Conservation (phyloP, 53 echinoderm and acorn worm genomes). For the Luidia sarsii region DNA sequence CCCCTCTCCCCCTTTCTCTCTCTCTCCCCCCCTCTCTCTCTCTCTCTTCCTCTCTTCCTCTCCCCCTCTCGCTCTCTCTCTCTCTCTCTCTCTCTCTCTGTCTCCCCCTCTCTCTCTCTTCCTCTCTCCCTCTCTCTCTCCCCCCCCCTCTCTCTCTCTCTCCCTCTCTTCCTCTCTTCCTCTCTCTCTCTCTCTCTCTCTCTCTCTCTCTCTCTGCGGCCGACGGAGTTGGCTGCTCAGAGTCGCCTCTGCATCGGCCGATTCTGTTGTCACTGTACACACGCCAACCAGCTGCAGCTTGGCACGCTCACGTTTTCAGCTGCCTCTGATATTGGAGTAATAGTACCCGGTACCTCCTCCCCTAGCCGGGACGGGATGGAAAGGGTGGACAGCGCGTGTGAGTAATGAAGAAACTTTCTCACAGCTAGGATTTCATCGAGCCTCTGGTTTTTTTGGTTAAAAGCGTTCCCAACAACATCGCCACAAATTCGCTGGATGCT, state of each 20-base stretch:
- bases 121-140: too few species aligned
- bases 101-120: too few species aligned
- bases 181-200: too few species aligned
- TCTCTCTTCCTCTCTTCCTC: too few species aligned
- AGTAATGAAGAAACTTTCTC: too few species aligned
- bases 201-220: not conserved
- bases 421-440: not conserved
- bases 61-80: too few species aligned
- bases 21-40: not conserved
- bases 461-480: conserved; percentile 16
- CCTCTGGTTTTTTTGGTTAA: not conserved
- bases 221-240: not conserved
- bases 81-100: too few species aligned
- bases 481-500: not conserved
- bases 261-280: conserved; percentile 20
- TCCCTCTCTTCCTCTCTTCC: not conserved
- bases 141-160: too few species aligned
- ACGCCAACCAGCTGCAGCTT: not conserved
- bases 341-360: not conserved
- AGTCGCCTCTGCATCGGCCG: not conserved
- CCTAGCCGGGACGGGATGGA: not conserved
- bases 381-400: too few species aligned
- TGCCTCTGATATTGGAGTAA: not conserved
- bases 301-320: not conserved
- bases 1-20: too few species aligned